phyloP scores from a whole-genome alignment of 1,140 invertebrate genomes.

The Diprion similis region DNA sequence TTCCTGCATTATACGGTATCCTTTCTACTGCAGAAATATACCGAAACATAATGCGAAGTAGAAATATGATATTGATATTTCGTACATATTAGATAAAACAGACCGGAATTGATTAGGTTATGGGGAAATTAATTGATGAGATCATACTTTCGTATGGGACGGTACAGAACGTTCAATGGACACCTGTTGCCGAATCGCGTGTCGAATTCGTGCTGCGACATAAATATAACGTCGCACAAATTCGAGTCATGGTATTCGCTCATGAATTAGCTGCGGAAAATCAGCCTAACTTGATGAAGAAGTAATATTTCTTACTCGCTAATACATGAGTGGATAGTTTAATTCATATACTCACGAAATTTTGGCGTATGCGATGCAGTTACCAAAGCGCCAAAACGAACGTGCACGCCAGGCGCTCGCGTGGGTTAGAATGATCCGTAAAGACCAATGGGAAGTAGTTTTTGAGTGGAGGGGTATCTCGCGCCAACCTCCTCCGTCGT shows the following conservation, averaged over 20 bases:
- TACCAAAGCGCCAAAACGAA: constrained; percentile 1
- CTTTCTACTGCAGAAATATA: too few relatives aligned
- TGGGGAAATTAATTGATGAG: background rate
- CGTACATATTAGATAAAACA: too few relatives aligned
- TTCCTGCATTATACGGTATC: too few relatives aligned
- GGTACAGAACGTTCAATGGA: background rate
- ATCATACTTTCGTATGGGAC: background rate
- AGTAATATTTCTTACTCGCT: too few relatives aligned
- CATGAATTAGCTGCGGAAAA: background rate
- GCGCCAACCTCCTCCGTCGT: background rate
- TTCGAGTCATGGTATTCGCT: background rate
- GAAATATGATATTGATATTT: too few relatives aligned
- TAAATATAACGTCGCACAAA: background rate
- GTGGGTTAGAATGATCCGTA: background rate
- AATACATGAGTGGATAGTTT: background rate
- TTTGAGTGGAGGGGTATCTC: background rate
- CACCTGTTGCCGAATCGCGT: constrained; percentile 4
- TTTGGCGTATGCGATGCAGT: background rate
- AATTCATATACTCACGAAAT: constrained; percentile 1
- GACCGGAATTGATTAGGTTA: background rate
- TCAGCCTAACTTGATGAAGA: too few relatives aligned
- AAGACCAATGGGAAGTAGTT: background rate
- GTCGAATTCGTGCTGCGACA: background rate
- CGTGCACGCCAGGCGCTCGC: background rate
- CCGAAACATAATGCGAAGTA: too few relatives aligned